Conservation (phyloP, 37 sponge, comb jelly and placozoan species). For the Spongilla lacustris region DNA sequence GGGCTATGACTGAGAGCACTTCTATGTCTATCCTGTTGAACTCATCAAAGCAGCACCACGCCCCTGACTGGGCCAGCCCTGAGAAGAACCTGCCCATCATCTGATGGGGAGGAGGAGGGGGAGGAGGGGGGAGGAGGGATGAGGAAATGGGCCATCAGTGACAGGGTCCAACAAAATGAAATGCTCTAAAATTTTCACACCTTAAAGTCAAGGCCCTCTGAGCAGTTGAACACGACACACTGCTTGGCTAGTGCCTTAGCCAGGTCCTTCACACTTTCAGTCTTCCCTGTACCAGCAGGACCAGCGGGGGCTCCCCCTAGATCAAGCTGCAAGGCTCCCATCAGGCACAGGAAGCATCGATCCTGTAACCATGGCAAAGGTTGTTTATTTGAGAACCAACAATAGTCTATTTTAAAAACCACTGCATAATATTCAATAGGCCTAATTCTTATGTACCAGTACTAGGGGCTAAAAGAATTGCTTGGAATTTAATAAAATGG, state of each 20-base stretch:
- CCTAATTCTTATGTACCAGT: too few species aligned
- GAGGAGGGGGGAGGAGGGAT: neutral
- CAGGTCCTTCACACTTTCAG: slow-evolving; percentile 96
- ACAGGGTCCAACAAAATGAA: too few species aligned
- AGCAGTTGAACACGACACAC: slow-evolving; percentile 99
- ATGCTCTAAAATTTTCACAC: slow-evolving; percentile 1
- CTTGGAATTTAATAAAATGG: too few species aligned
- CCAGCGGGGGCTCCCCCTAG: slow-evolving; percentile 99
- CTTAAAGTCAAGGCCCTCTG: slow-evolving; percentile 95
- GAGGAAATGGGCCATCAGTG: neutral
- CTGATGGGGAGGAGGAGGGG: slow-evolving; percentile 1
- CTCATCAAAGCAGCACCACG: slow-evolving; percentile 99
- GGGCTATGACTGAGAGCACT: slow-evolving; percentile 98
- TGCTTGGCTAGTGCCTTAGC: slow-evolving; percentile 97
- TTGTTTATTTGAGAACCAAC: too few species aligned
- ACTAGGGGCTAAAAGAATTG: too few species aligned
- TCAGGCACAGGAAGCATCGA: slow-evolving; percentile 96
- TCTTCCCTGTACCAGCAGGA: slow-evolving; percentile 99
- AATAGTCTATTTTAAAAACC: too few species aligned
- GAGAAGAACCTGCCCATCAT: slow-evolving; percentile 99
- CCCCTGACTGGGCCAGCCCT: slow-evolving; percentile 97
- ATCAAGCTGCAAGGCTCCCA: slow-evolving; percentile 98
- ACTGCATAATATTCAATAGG: too few species aligned
- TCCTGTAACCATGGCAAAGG: slow-evolving; percentile 58
- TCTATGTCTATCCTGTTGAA: slow-evolving; percentile 99